Conservation (phyloP, 2,797 vertebrate species). For the Okamejei kenojei region DNA sequence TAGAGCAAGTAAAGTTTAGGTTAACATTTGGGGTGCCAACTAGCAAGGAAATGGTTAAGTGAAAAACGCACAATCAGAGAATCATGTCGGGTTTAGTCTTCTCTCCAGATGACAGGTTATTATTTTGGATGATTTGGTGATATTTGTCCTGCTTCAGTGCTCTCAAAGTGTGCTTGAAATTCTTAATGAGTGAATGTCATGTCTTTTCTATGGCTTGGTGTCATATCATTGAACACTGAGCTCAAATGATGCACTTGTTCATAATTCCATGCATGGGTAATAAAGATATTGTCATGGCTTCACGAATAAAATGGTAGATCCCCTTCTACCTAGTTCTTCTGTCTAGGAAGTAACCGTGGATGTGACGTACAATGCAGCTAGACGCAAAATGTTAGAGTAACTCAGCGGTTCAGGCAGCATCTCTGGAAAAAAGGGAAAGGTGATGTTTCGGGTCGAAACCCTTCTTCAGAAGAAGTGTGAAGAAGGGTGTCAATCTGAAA, state of each 20-base stretch:
- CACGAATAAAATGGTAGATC: too few species aligned
- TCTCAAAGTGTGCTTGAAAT: background rate
- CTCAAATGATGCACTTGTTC: background rate
- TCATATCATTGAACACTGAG: background rate
- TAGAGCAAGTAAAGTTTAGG: background rate
- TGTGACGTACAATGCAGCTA: too few species aligned
- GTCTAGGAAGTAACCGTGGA: too few species aligned
- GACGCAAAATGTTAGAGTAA: too few species aligned
- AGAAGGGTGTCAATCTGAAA: too few species aligned
- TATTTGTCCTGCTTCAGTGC: background rate
- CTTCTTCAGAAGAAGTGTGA: too few species aligned
- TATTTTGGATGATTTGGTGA: background rate
- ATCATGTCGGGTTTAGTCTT: background rate
- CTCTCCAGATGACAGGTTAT: background rate
- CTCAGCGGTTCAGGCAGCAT: too few species aligned
- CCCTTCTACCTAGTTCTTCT: too few species aligned
- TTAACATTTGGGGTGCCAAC: background rate
- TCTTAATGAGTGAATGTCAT: background rate
- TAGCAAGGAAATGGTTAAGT: background rate
- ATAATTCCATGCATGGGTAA: too few species aligned
- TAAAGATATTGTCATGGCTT: too few species aligned
- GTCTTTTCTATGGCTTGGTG: background rate
- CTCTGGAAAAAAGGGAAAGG: too few species aligned
- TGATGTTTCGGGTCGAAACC: too few species aligned
- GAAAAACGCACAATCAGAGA: background rate